phyloP scores from a whole-genome alignment of 2,113 vertebrate genomes.

The Cottus gobio region DNA sequence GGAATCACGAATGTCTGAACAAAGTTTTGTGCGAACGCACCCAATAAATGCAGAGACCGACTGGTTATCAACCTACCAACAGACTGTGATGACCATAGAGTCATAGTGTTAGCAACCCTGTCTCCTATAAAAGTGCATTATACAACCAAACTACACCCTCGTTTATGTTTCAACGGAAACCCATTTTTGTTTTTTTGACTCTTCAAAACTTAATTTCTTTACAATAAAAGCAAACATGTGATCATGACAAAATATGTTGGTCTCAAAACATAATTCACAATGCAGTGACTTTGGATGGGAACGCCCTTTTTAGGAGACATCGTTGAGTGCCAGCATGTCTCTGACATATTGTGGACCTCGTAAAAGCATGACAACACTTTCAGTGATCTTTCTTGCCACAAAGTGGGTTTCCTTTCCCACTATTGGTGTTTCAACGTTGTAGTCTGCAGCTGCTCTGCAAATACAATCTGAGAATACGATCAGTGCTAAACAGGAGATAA shows the following conservation, averaged over 20 bases:
- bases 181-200: too few relatives aligned
- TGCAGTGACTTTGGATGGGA: neutral
- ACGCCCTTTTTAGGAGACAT: neutral
- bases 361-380: neutral
- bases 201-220: too few relatives aligned
- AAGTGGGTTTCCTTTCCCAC: neutral
- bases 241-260: neutral
- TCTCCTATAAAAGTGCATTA: too few relatives aligned
- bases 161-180: too few relatives aligned
- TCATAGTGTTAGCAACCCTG: too few relatives aligned
- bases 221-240: too few relatives aligned
- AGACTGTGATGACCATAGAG: neutral
- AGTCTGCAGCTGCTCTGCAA: neutral
- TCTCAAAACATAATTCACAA: neutral
- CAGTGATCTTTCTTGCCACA: neutral
- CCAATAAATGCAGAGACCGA: neutral
- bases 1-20: neutral
- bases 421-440: neutral
- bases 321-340: neutral
- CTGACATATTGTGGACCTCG: neutral
- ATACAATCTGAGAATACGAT: neutral
- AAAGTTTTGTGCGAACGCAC: neutral
- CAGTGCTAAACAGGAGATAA: neutral
- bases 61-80: neutral
- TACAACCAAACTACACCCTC: too few relatives aligned